Evolutionary conservation across 2,888 invertebrate genomes (phyloP).

Genomic region (Acholoe squamosa): DNA sequence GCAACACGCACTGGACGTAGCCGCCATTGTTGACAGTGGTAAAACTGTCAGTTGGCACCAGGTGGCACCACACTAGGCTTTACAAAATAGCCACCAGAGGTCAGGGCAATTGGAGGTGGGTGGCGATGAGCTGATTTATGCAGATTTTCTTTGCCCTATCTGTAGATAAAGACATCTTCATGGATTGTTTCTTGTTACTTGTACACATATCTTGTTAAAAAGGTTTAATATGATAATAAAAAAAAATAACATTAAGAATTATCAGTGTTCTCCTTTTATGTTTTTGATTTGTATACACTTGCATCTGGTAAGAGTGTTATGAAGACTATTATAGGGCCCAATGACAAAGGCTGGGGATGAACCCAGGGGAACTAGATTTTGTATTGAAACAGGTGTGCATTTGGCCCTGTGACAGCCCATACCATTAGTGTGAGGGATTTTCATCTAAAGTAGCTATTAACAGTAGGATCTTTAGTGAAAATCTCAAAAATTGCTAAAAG

Average conservation of each 20-base stretch:
- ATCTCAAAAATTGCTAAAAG: too few relatives aligned
- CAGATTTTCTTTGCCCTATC: conserved; percentile 60
- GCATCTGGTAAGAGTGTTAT: too few relatives aligned
- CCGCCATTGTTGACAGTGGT: conserved; percentile 41
- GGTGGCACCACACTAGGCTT: conserved; percentile 46
- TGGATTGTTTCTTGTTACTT: conserved; percentile 62
- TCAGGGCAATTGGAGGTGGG: conserved; percentile 22
- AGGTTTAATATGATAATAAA: conserved; percentile 61
- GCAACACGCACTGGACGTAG: conserved; percentile 19
- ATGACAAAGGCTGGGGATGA: too few relatives aligned
- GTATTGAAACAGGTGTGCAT: too few relatives aligned
- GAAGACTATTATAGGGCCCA: too few relatives aligned
- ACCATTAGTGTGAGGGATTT: too few relatives aligned
- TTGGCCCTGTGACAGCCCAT: too few relatives aligned
- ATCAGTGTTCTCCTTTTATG: neutral
- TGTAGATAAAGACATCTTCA: conserved; percentile 60
- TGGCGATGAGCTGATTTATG: conserved; percentile 57
- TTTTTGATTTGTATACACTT: neutral
- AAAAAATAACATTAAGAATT: conserved; percentile 29
- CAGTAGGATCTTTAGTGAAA: too few relatives aligned
- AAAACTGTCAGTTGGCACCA: conserved; percentile 44
- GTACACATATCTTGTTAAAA: conserved; percentile 61
- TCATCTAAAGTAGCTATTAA: too few relatives aligned
- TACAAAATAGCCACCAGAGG: conserved; percentile 18
- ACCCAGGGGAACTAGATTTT: too few relatives aligned